Base-by-base conservation (phyloP, 1,140 invertebrate species). In the Brachionus angularis region DNA sequence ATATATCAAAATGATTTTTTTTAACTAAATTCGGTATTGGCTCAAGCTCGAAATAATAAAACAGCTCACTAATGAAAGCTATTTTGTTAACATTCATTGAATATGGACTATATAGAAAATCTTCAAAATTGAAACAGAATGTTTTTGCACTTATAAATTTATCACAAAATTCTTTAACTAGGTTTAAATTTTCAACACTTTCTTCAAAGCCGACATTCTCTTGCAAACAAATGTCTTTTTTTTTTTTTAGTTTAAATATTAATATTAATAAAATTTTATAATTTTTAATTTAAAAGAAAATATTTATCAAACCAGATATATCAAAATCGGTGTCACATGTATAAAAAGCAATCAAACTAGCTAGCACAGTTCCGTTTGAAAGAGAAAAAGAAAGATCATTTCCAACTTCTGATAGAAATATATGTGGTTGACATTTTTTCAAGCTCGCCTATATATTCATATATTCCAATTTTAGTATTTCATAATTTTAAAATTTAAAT, bases 101-200 rank as follows among this genome's bases (percentile, higher is more conserved):
- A 7, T 34, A 33, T 50, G 62, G 62, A 67, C 47, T 67, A 27
- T 67, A 67, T 18, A 67, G 25, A 50, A 67, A 67, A 42, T 67
- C 62, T 31, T 67, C 62, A 21, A 67, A 67, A 21, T 18, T 23
- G 23, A 67, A 67, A 25, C 62, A 67, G 36, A 67, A 67, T 14
- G 18, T 12, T 18, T 31, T 46, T 23, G 62, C 18, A 34, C 31
- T 33, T 7, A 67, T 16, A 34, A 23, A 36, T 31, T 67, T 67
- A 12, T 67, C 62, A 36, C 62, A 67, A 50, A 67, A 67, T 33
- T 67, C 62, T 50, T 67, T 67, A 16, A 67, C 36, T 33, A 67
- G 14, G 14, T 67, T 67, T 23, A 67, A 67, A 47, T 67, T 67
- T 36, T 67, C 62, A 10, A 67, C 62, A 34, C 62, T 49, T 67